Base-by-base conservation (phyloP, 2,888 invertebrate genomes). In the Eurytoma adleriae region DNA sequence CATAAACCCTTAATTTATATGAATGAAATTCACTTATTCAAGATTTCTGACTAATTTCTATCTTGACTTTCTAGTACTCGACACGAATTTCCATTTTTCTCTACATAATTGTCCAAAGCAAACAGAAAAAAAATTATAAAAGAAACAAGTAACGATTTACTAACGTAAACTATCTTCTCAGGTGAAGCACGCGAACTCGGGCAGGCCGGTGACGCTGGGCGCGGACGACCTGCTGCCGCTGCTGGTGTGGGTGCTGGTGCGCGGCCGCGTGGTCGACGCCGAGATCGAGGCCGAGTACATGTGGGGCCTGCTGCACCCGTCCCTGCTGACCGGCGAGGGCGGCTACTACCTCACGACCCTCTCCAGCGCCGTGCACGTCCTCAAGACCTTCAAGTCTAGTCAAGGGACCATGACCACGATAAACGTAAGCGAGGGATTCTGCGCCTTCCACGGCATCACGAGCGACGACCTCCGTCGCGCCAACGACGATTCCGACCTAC, bases 221-320 rank as follows among this genome's bases (percentile, higher is more conserved):
- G 96, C 96, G 14, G 96, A 97, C 90, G 98, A 98, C 88, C 95
- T 98, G 83, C 93, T 99, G 76, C 98, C 98, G 0, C 94, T 98
- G 78, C 93, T 99, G 69, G 97, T 98, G 76, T 98, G 96, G 95
- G 96, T 98, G 13, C 93, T 99, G 84, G 96, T 98, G 0, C 96
- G 96, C 83, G 96, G 96, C 85, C 96, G 96, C 54, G 94, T 98
- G 86, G 95, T 98, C 10, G 96, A 97, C 50, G 98, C 97, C 0
- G 98, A 99, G 91, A 94, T 98, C 78, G 98, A 99, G 90, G 97
- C 98, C 0, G 98, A 98, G 89, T 96, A 98, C 89, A 99, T 99
- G 97, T 98, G 98, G 93, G 98, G 96, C 2, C 92, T 99, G 57
- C 92, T 99, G 54, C 98, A 98, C 80, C 97, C 97, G 0, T 97